Base-by-base conservation (phyloP, 2,113 vertebrate species). In the Syngnathoides biaculeatus region DNA sequence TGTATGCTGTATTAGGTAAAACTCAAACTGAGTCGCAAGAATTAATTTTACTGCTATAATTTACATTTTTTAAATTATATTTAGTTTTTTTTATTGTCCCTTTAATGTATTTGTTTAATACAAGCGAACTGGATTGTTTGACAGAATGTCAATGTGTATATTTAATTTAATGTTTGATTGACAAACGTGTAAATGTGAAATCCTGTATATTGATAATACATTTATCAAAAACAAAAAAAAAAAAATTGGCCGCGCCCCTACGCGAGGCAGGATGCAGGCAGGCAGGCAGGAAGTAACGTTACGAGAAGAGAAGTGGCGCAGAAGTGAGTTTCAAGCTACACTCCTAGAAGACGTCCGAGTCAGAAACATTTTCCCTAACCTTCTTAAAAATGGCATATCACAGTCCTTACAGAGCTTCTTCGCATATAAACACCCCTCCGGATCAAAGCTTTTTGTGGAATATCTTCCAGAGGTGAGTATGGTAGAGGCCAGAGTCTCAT, bases 391-490 rank as follows among this genome's bases (percentile, higher is more conserved):
- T 93, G 92, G 92, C 92, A 67, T 92, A 92, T 64, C 90, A 93
- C 67, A 91, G 87, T 72, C 91, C 91, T 27, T 92, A 93, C 75
- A 83, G 90, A 89, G 86, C 83, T 15, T 74, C 86, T 0, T 81
- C 87, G 71, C 87, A 87, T 0, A 80, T 79, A 40, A 89, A 82
- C 81, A 78, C 78, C n/a, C 86, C 89, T 20, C 84, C 86, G 20
- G 91, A 93, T 76, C 92, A 93, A 65, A 75, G 86, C 10, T 92
- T 93, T 61, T 77, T 93, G 74, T 93, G 91, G 92, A 93, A 90
- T 84, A 93, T 93, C 85, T 93, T 93, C 67, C 92, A 93, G 84
- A 91, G 92, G 92, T 93, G 77, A 92, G 91, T 78, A 57, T 42
- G 35, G 27, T 13, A 20, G 60, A 15, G 39, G 40, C 60, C 55